A percentile compares a stretch with the other conserved stretches of the same genome.
These are phyloP conservation scores for Catharus fuscescens DNA, from an alignment of 2,113 vertebrate species.

Conservation along the genomic window DNA sequence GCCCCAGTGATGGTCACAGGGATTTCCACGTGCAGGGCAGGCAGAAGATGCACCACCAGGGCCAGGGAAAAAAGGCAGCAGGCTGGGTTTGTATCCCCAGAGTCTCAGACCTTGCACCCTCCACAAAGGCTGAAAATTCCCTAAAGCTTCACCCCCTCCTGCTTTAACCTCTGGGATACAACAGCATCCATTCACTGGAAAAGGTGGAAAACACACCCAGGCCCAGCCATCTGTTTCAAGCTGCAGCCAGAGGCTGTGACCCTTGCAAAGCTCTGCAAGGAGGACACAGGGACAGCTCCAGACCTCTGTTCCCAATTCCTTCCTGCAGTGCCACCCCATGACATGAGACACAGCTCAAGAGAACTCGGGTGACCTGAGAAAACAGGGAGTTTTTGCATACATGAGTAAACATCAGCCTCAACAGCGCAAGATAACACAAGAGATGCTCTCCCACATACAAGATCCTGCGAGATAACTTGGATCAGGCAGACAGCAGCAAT, in stretches of 20 bases:
- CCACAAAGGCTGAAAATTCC: not conserved
- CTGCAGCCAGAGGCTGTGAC: not conserved
- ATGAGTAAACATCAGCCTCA: not conserved
- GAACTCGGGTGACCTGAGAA: not conserved
- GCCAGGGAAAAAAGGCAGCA: not conserved
- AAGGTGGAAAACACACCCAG: not conserved
- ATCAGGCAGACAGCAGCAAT: not conserved
- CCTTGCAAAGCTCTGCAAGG: not conserved
- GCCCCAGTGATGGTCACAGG: fast-evolving
- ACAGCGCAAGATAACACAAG: not conserved
- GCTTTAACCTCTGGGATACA: not conserved
- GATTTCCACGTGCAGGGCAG: not conserved
- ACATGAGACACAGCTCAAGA: not conserved
- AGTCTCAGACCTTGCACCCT: not conserved
- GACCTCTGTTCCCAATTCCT: not conserved
- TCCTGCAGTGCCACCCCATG: not conserved
- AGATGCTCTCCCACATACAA: not conserved
- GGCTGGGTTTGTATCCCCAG: not conserved
- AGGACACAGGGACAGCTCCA: not conserved
- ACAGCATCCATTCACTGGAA: not conserved
- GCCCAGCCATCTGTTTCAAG: fast-evolving
- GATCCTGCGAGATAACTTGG: not conserved
- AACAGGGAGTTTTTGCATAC: not conserved
- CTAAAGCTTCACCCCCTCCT: not conserved
- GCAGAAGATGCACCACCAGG: not conserved